phyloP scores from a whole-genome alignment of 2,888 invertebrate genomes.

The Ptychoptera albimana region DNA sequence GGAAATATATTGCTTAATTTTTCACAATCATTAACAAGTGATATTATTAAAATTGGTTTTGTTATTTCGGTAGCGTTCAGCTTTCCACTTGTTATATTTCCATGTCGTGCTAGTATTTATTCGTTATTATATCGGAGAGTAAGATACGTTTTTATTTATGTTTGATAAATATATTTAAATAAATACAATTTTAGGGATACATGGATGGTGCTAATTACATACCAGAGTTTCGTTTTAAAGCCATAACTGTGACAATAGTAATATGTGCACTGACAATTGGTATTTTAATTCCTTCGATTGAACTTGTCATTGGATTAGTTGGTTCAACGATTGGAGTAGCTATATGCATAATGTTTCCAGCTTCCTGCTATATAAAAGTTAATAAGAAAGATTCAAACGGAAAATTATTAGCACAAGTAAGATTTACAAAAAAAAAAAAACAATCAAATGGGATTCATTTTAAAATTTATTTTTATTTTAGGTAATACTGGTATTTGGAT shows the following conservation, averaged over 20 bases:
- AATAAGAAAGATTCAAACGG: constrained; percentile 75
- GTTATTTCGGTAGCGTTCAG: constrained; percentile 89
- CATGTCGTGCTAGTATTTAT: constrained; percentile 84
- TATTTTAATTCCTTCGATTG: constrained; percentile 81
- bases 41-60: constrained; percentile 87
- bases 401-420: constrained; percentile 62
- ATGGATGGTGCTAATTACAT: constrained; percentile 59
- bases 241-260: constrained; percentile 68
- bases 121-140: constrained; percentile 78
- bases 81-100: constrained; percentile 93
- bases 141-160: constrained; percentile 16
- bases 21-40: constrained; percentile 62
- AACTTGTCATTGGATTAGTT: constrained; percentile 82
- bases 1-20: constrained; percentile 86
- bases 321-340: constrained; percentile 92
- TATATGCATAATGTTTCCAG: constrained; percentile 85
- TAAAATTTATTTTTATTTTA: constrained; percentile 32
- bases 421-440: background rate
- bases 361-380: constrained; percentile 72
- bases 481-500: constrained; percentile 62
- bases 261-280: constrained; percentile 59
- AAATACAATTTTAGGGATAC: constrained; percentile 41
- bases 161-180: constrained; percentile 3
- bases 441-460: too few species aligned
- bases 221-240: constrained; percentile 67